Conservation (phyloP, 2,113 vertebrate species). For the Petrocephalus microphthalmus region DNA sequence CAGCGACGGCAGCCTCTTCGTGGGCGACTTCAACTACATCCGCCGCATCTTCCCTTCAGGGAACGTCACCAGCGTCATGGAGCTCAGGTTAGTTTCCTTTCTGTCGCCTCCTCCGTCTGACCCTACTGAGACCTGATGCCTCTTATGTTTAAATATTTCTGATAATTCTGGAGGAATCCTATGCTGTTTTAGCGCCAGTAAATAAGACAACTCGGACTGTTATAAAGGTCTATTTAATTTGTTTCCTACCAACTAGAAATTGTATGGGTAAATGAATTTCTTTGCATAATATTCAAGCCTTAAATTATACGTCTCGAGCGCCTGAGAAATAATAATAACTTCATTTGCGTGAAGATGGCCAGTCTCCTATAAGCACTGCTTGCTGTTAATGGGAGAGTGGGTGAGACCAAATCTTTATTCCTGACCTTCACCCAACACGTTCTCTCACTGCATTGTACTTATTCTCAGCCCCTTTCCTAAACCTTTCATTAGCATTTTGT, state of each 20-base stretch:
- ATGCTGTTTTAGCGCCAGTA: background rate
- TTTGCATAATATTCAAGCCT: background rate
- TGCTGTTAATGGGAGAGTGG: background rate
- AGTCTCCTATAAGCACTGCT: background rate
- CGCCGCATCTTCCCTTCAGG: conserved; percentile 89
- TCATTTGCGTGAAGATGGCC: background rate
- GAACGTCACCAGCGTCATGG: conserved; percentile 93
- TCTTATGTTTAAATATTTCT: background rate
- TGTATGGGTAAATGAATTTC: background rate
- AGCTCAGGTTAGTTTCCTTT: conserved; percentile 76
- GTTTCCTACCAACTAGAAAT: background rate
- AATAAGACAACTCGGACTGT: background rate
- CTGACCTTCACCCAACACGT: background rate
- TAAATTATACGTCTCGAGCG: background rate
- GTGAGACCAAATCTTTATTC: background rate
- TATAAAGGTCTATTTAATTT: background rate
- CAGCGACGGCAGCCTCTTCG: conserved; percentile 87
- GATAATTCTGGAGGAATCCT: background rate
- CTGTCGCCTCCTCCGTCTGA: background rate
- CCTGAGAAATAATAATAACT: background rate
- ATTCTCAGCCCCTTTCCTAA: background rate
- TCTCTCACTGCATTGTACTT: background rate
- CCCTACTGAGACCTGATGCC: background rate
- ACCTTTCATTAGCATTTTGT: conserved; percentile 4
- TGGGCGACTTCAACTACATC: conserved; percentile 98